Evolutionary conservation across 2,797 vertebrate genomes (phyloP).

Genomic region (Xiphophorus birchmanni): DNA sequence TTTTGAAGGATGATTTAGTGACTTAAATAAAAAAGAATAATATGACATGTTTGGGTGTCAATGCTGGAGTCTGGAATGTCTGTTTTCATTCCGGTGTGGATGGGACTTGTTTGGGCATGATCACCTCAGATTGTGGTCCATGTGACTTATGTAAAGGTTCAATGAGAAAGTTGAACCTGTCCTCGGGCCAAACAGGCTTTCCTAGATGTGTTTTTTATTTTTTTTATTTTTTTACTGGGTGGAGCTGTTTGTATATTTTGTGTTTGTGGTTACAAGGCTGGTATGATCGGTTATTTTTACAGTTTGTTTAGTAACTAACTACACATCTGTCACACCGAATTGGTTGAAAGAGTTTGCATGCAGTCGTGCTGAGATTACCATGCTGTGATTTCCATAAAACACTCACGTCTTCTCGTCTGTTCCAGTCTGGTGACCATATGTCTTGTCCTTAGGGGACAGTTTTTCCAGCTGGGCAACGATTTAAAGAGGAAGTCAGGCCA

Average conservation of each 20-base stretch:
- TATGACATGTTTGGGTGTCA: slow-evolving; percentile 8
- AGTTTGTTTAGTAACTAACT: slow-evolving; percentile 1
- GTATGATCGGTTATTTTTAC: not conserved
- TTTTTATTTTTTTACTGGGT: slow-evolving; percentile 21
- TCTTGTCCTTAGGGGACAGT: slow-evolving; percentile 32
- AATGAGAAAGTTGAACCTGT: slow-evolving; percentile 21
- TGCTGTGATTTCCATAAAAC: slow-evolving; percentile 5
- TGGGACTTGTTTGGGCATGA: slow-evolving; percentile 44
- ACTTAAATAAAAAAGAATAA: not conserved
- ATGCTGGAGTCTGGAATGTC: not conserved
- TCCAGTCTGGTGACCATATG: slow-evolving; percentile 60
- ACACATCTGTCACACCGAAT: slow-evolving; percentile 21
- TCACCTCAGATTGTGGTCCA: slow-evolving; percentile 3
- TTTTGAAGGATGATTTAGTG: not conserved
- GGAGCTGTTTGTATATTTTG: not conserved
- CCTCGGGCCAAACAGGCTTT: slow-evolving; percentile 30
- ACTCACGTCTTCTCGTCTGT: not conserved
- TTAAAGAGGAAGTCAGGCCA: slow-evolving; percentile 62
- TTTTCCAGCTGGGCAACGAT: slow-evolving; percentile 22
- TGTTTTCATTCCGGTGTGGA: slow-evolving; percentile 46
- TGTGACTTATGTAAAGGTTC: slow-evolving; percentile 21
- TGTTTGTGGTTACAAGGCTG: not conserved
- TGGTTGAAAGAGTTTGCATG: slow-evolving; percentile 1
- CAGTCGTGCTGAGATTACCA: not conserved
- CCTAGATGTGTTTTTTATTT: slow-evolving; percentile 15